A percentile compares a stretch with the other conserved stretches of the same genome.
Evolutionary conservation across 1,140 invertebrate species (phyloP).

Genomic region (Fopius arisanus): DNA sequence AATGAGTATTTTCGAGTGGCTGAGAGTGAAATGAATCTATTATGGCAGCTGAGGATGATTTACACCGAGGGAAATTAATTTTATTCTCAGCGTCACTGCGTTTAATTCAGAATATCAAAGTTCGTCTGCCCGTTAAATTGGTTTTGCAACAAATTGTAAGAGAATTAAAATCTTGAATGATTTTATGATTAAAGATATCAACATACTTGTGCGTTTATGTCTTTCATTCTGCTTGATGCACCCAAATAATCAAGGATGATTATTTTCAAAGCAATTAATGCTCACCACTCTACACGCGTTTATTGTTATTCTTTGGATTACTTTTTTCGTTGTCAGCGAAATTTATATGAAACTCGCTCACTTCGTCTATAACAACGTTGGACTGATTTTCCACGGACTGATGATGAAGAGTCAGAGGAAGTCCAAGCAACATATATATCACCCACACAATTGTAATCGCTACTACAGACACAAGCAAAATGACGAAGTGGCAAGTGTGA

Average conservation of each 20-base stretch:
- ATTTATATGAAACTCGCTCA: not conserved
- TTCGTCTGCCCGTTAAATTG: no score
- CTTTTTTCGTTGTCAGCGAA: not conserved
- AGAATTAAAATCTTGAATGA: not conserved
- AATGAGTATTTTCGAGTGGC: not conserved
- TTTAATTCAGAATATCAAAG: no score
- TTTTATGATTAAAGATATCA: not conserved
- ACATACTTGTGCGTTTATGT: slow-evolving; percentile 47
- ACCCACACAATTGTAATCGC: not conserved
- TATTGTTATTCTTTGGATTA: not conserved
- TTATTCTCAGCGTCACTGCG: no score
- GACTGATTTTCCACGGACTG: not conserved
- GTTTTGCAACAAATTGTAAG: no score
- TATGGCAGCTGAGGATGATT: not conserved
- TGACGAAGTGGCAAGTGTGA: not conserved
- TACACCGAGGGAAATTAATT: no score
- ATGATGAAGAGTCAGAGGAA: not conserved
- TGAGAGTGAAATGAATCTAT: not conserved
- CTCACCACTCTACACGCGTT: not conserved
- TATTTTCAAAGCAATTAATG: not conserved
- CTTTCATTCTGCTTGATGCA: slow-evolving; percentile 38
- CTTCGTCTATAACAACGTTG: not conserved
- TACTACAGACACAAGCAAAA: not conserved
- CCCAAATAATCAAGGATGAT: not conserved
- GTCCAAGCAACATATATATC: not conserved